Evolutionary conservation across 2,113 vertebrate species (phyloP).

Genomic region (Strigops habroptila): DNA sequence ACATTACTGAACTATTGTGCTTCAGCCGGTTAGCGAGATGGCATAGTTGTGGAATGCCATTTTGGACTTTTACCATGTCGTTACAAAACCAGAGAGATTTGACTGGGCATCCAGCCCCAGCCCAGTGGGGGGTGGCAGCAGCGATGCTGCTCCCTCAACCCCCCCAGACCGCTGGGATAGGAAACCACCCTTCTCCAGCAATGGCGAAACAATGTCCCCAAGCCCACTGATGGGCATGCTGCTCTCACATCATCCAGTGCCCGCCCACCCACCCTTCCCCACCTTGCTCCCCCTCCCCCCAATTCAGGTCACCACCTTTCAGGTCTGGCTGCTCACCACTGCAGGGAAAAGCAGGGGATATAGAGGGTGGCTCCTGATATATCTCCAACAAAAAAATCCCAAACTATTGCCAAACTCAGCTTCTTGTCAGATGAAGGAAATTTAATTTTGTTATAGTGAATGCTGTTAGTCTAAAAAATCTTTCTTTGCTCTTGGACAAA

Average conservation of each 20-base stretch:
- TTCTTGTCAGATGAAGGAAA: slow-evolving; percentile 65
- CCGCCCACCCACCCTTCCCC: not conserved
- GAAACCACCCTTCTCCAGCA: not conserved
- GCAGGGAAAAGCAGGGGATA: not conserved
- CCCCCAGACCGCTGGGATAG: not conserved
- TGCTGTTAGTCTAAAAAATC: slow-evolving; percentile 69
- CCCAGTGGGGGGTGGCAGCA: accelerated
- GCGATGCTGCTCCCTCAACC: not conserved
- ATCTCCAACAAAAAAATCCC: not conserved
- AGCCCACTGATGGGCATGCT: not conserved
- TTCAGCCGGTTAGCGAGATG: slow-evolving; percentile 68
- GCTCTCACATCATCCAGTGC: not conserved
- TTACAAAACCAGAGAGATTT: slow-evolving; percentile 16
- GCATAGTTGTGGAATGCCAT: slow-evolving; percentile 62
- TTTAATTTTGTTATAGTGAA: slow-evolving; percentile 74
- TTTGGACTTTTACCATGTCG: not conserved
- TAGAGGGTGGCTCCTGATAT: not conserved
- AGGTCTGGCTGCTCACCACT: not conserved
- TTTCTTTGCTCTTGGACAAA: slow-evolving; percentile 73
- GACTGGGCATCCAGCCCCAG: not conserved
- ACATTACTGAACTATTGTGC: slow-evolving; percentile 75
- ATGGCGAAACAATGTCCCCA: not conserved
- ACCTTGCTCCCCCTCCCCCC: accelerated
- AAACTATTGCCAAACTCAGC: slow-evolving; percentile 11
- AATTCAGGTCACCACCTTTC: not conserved